Base-by-base conservation (phyloP, 2,888 invertebrate species). In the Formica aserva region DNA sequence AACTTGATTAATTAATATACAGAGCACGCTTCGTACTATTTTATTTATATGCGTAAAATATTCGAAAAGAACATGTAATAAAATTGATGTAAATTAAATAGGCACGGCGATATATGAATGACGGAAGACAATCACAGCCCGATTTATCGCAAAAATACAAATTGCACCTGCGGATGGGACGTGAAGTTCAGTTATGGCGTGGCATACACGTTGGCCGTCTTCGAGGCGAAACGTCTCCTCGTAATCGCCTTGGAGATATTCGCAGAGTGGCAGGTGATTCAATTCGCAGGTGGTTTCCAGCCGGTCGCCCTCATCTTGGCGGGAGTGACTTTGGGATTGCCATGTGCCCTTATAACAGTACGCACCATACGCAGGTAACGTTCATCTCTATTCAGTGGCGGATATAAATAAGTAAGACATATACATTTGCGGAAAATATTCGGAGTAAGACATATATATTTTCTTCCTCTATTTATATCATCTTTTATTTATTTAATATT, bases 191-290 rank as follows among this genome's bases (percentile, higher is more conserved):
- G 92, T 45, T 88, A 91, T 60, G 92, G 89, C 5, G 90, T 93
- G 0, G 93, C 94, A 15, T 86, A 92, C 26, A 91, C 92, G 6
- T 90, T 94, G n/a, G 91, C 91, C 26, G 87, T 92, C 9, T 88
- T 94, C 71, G 94, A 94, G 85, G 90, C 91, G 15, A 94, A 94
- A 86, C 91, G 94, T 4, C 88, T 94, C 55, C 89, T 93, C 55
- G 87, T 94, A 48, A 76, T 94, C 57, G 85, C 90, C 13, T 69
- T 94, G n/a, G 94, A 94, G 82, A 91, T 93, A 75, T 88, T 94
- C 38, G 87, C 91, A 22, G 92, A 94, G 74, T 91, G 92, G 91
- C 90, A 91, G 66, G 88, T 93, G 13, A 91, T 94, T n/a, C 89
- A 89, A 9, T 93, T 94, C 74, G 92, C 92, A 6, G 94, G 93